Evolutionary conservation across 2,797 vertebrate species (phyloP).

Genomic region (Philypnodon macrostomus): DNA sequence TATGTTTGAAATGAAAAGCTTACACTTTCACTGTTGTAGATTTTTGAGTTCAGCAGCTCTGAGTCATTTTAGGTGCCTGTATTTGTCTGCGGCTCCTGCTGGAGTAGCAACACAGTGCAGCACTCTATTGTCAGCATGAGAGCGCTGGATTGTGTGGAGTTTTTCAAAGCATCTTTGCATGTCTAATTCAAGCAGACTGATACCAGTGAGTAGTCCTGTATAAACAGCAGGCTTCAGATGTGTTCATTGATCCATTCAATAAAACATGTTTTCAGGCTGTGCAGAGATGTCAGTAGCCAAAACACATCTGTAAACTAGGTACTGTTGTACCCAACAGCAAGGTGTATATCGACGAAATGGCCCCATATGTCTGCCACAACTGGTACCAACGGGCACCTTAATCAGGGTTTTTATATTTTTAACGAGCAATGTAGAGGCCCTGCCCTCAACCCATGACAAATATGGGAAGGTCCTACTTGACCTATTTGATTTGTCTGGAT

Average conservation of each 20-base stretch:
- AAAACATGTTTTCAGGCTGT: constrained; percentile 15
- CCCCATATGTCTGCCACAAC: no score
- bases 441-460: no score
- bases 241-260: constrained; percentile 25
- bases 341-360: no score
- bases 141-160: constrained; percentile 12
- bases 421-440: no score
- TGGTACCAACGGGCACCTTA: no score
- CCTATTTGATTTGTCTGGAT: no score
- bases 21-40: constrained; percentile 16
- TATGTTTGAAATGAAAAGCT: constrained; percentile 11
- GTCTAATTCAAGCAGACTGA: background rate
- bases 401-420: no score
- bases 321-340: no score
- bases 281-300: background rate
- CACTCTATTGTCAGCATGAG: constrained; percentile 6
- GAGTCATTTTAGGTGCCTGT: constrained; percentile 19
- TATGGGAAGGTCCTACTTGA: no score
- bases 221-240: constrained; percentile 17
- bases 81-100: constrained; percentile 17
- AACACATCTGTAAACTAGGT: no score
- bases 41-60: constrained; percentile 13
- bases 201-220: constrained; percentile 5
- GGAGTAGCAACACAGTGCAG: constrained; percentile 17
- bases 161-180: constrained; percentile 1